These are phyloP conservation scores for Esox niger DNA, from an alignment of 2,113 vertebrate genomes.

Conservation along the genomic window DNA sequence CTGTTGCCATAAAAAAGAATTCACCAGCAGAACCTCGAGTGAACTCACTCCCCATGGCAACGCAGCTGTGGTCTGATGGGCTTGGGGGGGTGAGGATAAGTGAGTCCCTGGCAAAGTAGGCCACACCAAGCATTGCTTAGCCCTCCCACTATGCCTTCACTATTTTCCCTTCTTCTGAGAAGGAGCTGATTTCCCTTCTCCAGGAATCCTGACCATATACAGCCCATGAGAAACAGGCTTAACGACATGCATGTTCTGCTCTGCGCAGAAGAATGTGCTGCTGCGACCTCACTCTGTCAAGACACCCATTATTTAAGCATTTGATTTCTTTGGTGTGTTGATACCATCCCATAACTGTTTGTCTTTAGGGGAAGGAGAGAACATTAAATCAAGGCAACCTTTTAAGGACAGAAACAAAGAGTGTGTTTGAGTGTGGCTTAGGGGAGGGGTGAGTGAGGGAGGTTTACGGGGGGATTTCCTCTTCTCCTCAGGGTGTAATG, in stretches of 20 bases:
- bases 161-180: constrained; percentile 33
- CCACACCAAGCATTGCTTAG: constrained; percentile 21
- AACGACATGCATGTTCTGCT: constrained; percentile 49
- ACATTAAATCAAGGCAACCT: constrained; percentile 37
- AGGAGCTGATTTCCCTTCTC: constrained; percentile 50
- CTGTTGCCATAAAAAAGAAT: constrained; percentile 40
- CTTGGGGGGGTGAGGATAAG: constrained; percentile 15
- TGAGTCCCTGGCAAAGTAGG: constrained; percentile 25
- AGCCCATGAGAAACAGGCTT: constrained; percentile 22
- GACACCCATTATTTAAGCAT: constrained; percentile 20
- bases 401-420: constrained; percentile 55
- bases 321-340: constrained; percentile 5
- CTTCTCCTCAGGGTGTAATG: constrained; percentile 40
- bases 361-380: background rate
- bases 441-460: background rate
- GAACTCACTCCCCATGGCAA: constrained; percentile 50
- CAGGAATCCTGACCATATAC: constrained; percentile 64
- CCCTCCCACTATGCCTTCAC: constrained; percentile 19
- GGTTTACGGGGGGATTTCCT: constrained; percentile 40
- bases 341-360: constrained; percentile 1
- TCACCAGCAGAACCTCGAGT: constrained; percentile 47
- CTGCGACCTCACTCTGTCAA: constrained; percentile 14
- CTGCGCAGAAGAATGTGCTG: constrained; percentile 40
- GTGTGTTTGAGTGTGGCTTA: constrained; percentile 22
- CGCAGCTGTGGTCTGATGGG: constrained; percentile 33